These are phyloP conservation scores for Chlorodrepanis virens DNA, from an alignment of 2,113 vertebrate species.

Conservation along the genomic window DNA sequence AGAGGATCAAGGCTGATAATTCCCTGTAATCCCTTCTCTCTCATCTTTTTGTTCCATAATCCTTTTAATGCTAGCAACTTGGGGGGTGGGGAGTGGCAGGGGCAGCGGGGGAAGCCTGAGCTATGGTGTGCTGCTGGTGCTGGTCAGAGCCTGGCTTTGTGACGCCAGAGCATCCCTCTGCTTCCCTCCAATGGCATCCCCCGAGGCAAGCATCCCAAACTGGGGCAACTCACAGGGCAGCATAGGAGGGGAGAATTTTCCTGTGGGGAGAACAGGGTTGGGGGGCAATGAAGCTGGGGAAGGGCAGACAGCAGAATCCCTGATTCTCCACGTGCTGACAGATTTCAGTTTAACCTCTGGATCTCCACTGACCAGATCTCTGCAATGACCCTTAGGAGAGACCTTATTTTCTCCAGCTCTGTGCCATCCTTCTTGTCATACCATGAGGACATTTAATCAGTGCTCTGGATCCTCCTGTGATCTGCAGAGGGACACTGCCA, in stretches of 20 bases:
- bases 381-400: not conserved
- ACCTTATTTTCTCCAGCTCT: not conserved
- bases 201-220: not conserved
- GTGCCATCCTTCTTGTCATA: not conserved
- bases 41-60: slow-evolving; percentile 64
- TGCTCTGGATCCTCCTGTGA: rapidly evolving
- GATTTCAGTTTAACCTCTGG: not conserved
- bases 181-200: not conserved
- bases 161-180: not conserved
- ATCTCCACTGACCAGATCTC: not conserved
- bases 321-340: not conserved
- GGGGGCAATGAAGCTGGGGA: rapidly evolving
- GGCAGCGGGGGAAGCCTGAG: not conserved
- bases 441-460: not conserved
- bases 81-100: not conserved
- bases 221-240: not conserved
- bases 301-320: not conserved
- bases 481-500: not conserved
- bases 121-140: not conserved
- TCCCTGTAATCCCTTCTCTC: slow-evolving; percentile 64
- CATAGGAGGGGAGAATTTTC: not conserved
- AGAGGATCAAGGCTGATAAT: slow-evolving; percentile 63
- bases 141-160: not conserved
- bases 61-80: slow-evolving; percentile 40
- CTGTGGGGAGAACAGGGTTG: not conserved